Conservation (phyloP, 2,797 vertebrate genomes). For the Triplophysa bombifrons region DNA sequence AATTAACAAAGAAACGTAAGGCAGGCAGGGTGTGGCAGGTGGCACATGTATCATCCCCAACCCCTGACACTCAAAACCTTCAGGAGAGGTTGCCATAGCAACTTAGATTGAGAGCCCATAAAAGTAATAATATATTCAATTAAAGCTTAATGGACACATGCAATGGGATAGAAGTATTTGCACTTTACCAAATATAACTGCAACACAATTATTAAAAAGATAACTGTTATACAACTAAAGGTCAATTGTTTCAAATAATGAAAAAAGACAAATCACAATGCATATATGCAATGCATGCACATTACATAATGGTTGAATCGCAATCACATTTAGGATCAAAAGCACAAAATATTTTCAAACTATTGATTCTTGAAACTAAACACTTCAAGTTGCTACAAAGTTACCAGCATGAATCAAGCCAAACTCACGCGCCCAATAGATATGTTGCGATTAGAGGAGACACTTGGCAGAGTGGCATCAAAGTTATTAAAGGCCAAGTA, state of each 20-base stretch:
- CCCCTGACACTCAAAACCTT: background rate
- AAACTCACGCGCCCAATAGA: background rate
- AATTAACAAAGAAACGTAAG: background rate
- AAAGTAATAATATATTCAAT: background rate
- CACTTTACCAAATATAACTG: background rate
- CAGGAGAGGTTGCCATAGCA: background rate
- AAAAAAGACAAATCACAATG: background rate
- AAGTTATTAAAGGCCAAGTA: constrained; percentile 6
- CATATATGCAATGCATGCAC: background rate
- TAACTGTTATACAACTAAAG: background rate
- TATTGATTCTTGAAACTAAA: background rate
- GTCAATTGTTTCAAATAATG: background rate
- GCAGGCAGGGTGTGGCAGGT: background rate
- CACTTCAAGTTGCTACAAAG: background rate
- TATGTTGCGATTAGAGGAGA: background rate
- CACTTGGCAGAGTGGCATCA: background rate
- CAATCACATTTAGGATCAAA: background rate
- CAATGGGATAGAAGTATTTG: background rate
- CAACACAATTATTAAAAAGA: background rate
- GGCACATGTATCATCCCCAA: background rate
- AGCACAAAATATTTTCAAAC: background rate
- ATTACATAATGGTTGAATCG: background rate
- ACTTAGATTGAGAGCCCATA: background rate
- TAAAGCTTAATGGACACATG: background rate
- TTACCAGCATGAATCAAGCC: background rate